Evolutionary conservation across 2,113 vertebrate species (phyloP).

Genomic region (Microcebus murinus): DNA sequence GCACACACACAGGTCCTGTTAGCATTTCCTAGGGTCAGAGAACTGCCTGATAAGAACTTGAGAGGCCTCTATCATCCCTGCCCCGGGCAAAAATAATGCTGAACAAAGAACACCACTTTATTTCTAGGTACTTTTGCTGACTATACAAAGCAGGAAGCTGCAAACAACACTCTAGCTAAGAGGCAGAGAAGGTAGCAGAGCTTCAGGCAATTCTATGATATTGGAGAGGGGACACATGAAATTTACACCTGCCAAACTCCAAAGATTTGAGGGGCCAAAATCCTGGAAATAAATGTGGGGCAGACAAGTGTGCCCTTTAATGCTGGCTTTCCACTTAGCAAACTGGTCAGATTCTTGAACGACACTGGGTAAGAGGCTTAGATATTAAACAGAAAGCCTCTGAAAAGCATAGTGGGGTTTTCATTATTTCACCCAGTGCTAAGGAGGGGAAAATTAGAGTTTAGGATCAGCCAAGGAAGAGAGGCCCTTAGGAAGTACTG

Average conservation of each 20-base stretch:
- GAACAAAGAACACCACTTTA: not conserved
- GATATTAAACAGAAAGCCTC: not conserved
- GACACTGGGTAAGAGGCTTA: not conserved
- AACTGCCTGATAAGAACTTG: not conserved
- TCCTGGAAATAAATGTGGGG: not conserved
- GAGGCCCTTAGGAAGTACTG: not conserved
- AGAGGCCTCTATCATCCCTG: not conserved
- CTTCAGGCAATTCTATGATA: not conserved
- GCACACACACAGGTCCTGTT: too few species aligned
- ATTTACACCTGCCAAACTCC: not conserved
- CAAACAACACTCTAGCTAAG: not conserved
- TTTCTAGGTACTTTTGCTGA: not conserved
- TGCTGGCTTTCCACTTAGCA: not conserved
- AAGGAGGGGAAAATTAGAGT: not conserved
- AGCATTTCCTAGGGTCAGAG: not conserved
- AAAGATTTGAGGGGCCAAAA: not conserved
- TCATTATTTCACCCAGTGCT: not conserved
- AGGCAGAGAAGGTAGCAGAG: not conserved
- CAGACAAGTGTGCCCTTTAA: not conserved
- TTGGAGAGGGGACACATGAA: not conserved
- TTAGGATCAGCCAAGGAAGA: not conserved
- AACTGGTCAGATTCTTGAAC: not conserved
- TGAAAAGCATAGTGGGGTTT: not conserved
- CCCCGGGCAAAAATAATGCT: not conserved
- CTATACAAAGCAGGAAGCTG: not conserved